Evolutionary conservation across 2,113 vertebrate species (phyloP).

Genomic region (Coregonus clupeaformis): DNA sequence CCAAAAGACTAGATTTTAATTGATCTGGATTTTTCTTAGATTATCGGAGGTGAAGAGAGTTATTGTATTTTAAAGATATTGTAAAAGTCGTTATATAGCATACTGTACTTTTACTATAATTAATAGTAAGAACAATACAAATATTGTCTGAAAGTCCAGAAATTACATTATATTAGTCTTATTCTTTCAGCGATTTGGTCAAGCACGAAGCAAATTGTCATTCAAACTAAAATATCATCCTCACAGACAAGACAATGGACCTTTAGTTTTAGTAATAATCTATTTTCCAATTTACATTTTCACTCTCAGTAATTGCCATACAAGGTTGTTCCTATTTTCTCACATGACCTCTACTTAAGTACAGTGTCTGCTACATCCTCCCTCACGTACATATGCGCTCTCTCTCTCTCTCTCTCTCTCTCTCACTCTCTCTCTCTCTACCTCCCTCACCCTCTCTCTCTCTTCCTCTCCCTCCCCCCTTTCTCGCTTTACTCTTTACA

Average conservation of each 20-base stretch:
- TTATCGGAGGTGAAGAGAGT: not conserved
- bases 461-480: slow-evolving; percentile 16
- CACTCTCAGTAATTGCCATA: slow-evolving; percentile 18
- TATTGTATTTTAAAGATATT: too few species aligned
- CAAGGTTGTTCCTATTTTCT: slow-evolving; percentile 27
- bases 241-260: not conserved
- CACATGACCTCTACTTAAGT: slow-evolving; percentile 38
- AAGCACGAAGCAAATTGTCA: not conserved
- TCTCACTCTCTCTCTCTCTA: slow-evolving; percentile 6
- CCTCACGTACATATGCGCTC: slow-evolving; percentile 35
- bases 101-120: too few species aligned
- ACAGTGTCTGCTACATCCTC: slow-evolving; percentile 28
- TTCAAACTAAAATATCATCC: too few species aligned
- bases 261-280: not conserved
- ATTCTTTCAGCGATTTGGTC: not conserved
- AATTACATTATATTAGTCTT: not conserved
- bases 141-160: not conserved
- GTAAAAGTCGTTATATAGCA: too few species aligned
- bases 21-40: not conserved
- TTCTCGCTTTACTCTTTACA: slow-evolving; percentile 61
- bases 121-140: not conserved
- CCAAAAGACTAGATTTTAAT: not conserved
- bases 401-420: not conserved
- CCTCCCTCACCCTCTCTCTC: not conserved
- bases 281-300: slow-evolving; percentile 18